phyloP scores from a whole-genome alignment of 2,113 vertebrate genomes.

The Clarias batrachus region DNA sequence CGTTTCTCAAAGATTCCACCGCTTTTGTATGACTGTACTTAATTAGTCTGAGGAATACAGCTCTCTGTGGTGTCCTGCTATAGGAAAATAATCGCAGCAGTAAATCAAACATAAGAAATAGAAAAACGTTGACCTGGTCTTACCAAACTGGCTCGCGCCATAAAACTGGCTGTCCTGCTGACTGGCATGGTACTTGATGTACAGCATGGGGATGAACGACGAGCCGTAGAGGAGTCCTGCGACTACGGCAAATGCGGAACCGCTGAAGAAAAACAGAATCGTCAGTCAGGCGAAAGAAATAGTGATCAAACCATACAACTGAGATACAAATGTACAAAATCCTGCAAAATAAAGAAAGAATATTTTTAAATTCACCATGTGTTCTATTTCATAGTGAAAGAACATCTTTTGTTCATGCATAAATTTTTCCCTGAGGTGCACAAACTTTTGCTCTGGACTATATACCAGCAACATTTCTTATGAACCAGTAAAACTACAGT shows the following conservation, averaged over 20 bases:
- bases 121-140: slow-evolving; percentile 36
- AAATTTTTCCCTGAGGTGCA: too few relatives aligned
- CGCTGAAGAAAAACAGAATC: slow-evolving; percentile 65
- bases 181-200: slow-evolving; percentile 80
- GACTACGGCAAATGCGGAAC: slow-evolving; percentile 73
- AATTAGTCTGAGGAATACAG: neutral
- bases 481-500: neutral
- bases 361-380: neutral
- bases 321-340: neutral
- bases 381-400: neutral
- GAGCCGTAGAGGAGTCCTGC: slow-evolving; percentile 80
- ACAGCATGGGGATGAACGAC: slow-evolving; percentile 81
- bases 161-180: slow-evolving; percentile 69
- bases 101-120: neutral
- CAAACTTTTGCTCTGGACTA: neutral
- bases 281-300: neutral
- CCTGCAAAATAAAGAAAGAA: too few relatives aligned
- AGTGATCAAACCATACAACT: too few relatives aligned
- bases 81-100: neutral
- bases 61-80: neutral
- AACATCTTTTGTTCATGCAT: too few relatives aligned
- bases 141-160: slow-evolving; percentile 83
- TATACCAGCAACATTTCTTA: neutral
- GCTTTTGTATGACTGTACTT: neutral
- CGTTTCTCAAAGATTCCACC: neutral